Conservation (phyloP, 2,113 vertebrate species). For the Aegotheles bennettii region DNA sequence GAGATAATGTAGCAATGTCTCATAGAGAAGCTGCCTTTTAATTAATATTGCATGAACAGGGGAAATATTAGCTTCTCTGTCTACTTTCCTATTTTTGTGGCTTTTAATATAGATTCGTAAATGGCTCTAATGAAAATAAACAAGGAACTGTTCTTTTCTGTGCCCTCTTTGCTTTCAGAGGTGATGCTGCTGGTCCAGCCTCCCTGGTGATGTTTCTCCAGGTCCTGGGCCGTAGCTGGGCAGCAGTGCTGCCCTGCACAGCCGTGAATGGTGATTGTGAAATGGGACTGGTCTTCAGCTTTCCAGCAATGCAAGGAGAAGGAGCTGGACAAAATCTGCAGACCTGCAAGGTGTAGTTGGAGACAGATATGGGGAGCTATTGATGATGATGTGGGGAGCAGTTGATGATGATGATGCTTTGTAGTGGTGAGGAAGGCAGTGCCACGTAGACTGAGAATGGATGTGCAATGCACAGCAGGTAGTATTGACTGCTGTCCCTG, state of each 20-base stretch:
- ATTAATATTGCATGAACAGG: conserved; percentile 73
- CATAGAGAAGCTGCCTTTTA: conserved; percentile 33
- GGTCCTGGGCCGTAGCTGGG: background rate
- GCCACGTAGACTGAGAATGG: background rate
- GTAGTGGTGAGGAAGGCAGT: background rate
- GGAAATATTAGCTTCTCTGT: conserved; percentile 55
- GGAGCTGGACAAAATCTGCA: background rate
- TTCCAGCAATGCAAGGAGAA: background rate
- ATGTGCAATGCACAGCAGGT: background rate
- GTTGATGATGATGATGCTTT: background rate
- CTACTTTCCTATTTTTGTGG: conserved; percentile 28
- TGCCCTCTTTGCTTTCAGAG: background rate
- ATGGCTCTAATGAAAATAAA: conserved; percentile 15
- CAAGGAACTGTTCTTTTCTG: background rate
- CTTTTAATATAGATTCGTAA: conserved; percentile 50
- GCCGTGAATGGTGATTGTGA: fast-evolving
- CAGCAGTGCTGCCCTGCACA: background rate
- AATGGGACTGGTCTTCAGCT: background rate
- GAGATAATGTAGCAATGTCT: conserved; percentile 53
- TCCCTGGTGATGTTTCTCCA: background rate
- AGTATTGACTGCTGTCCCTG: fast-evolving
- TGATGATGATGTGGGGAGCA: fast-evolving
- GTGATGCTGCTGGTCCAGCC: background rate
- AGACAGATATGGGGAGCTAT: background rate
- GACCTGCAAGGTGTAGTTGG: background rate